phyloP scores from a whole-genome alignment of 1,140 invertebrate species.

The Drosophila chauvacae region DNA sequence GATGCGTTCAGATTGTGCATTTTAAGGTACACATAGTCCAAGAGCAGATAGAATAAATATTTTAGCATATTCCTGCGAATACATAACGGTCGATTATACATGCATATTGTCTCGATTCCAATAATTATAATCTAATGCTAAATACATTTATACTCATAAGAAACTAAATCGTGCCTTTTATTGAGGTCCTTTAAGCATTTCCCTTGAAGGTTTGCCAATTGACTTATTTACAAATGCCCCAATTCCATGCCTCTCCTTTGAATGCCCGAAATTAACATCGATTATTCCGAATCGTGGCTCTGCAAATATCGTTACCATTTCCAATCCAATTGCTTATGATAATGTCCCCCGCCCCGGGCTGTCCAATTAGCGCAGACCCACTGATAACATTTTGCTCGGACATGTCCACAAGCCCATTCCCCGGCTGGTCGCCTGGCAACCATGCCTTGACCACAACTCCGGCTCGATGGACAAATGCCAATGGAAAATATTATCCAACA shows the following conservation, averaged over 20 bases:
- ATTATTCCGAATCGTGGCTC: slow-evolving; percentile 16
- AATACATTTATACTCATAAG: slow-evolving; percentile 74
- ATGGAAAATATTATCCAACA: slow-evolving; percentile 34
- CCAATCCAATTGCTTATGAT: slow-evolving; percentile 21
- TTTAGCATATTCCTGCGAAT: slow-evolving; percentile 73
- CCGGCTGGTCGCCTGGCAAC: slow-evolving; percentile 60
- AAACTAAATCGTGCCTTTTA: slow-evolving; percentile 40
- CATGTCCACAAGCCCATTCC: slow-evolving; percentile 1
- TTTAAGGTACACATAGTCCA: slow-evolving; percentile 76
- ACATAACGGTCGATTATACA: slow-evolving; percentile 64
- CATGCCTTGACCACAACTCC: slow-evolving; percentile 64
- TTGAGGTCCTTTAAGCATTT: too few relatives aligned
- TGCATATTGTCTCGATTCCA: slow-evolving; percentile 66
- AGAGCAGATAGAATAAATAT: slow-evolving; percentile 73
- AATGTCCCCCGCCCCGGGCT: slow-evolving; percentile 4
- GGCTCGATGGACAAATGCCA: slow-evolving; percentile 21
- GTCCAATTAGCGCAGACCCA: slow-evolving; percentile 46
- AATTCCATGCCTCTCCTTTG: too few relatives aligned
- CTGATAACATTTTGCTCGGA: slow-evolving; percentile 25
- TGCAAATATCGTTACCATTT: slow-evolving; percentile 14
- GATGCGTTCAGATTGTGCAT: slow-evolving; percentile 76
- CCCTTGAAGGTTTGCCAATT: neutral
- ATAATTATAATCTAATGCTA: slow-evolving; percentile 61
- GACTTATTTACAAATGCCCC: slow-evolving; percentile 3
- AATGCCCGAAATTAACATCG: slow-evolving; percentile 13